Evolutionary conservation across 2,888 invertebrate species (phyloP), one percentile per base, ranked within the genome.

Genomic region (Hydroisotoma schaefferi): DNA sequence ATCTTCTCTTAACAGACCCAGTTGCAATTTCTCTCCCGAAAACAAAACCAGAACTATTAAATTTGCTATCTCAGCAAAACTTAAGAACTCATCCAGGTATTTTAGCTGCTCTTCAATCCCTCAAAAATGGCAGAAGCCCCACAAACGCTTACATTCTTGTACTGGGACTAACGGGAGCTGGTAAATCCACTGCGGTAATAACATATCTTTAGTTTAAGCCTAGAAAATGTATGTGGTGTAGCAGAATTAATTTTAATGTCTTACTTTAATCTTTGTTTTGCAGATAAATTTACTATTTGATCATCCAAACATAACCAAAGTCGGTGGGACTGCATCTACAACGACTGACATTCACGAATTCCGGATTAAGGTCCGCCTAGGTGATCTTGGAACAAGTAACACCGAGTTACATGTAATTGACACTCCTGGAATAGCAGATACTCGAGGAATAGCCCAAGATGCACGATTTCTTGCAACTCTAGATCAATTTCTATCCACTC

Each of bases 381-480:
- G 54, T 2, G 57, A 60, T 6, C 40, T 65, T 2, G 67, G 67
- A 1, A 53, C 61, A 23, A 48, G 51, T 10, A 67, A 67, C 38
- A 49, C 61, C 1, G 62, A 52, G 10, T 57, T 67, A 4, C 56
- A 59, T 1, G 65, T 67, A 0, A 67, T 67, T 27, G 67, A 67
- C 57, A 67, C 67, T 12, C 67, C 67, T 12, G 67, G 67, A 47
- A 53, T 63, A 10, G 57, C 52, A 1, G 65, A 65, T 27, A 65
- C 65, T 6, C 40, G 61, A 20, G 65, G 65, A 26, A 33, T 67
- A 12, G 52, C 55, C 2, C 53, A 62, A 47, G 65, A 67, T 28
- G 55, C 65, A 2, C 38, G 52, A 46, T 65, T 65, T 44, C 52
- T 67, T 1, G 67, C 65, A 2, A 55, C 64, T 1, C 27, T 67